A percentile compares a stretch with the other conserved stretches of the same genome.
These are phyloP conservation scores for Scleropages formosus DNA, from an alignment of 2,797 vertebrate species.

Conservation along the genomic window DNA sequence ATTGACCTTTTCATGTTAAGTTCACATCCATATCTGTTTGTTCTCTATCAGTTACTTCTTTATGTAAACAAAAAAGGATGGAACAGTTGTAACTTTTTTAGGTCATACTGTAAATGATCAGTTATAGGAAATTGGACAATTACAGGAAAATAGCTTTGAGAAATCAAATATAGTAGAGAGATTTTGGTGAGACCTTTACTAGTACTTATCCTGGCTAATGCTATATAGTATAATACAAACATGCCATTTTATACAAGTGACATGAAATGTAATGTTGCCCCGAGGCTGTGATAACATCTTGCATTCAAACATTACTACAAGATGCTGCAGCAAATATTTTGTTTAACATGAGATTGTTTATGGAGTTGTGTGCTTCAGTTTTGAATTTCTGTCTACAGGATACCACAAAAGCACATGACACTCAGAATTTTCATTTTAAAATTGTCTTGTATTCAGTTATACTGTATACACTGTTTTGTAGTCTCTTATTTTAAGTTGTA, in stretches of 20 bases:
- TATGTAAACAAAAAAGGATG: neutral
- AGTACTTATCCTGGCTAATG: neutral
- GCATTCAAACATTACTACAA: neutral
- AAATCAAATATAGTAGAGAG: neutral
- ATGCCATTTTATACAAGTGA: neutral
- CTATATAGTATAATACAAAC: neutral
- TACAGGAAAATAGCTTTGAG: neutral
- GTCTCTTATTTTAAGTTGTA: conserved; percentile 33
- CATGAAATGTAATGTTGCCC: neutral
- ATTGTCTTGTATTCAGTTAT: neutral
- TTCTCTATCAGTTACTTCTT: conserved; percentile 10
- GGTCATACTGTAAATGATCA: neutral
- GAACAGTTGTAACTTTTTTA: too few species aligned
- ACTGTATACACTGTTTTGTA: neutral
- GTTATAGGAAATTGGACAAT: too few species aligned
- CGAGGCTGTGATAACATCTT: neutral
- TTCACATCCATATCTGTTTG: neutral
- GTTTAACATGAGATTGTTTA: neutral
- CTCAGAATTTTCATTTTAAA: conserved; percentile 6
- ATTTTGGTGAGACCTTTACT: too few species aligned
- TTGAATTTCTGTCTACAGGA: conserved; percentile 1
- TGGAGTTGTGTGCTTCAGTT: neutral
- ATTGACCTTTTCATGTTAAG: neutral
- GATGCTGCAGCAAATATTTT: neutral
- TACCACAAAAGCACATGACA: neutral